Percentiles rank a stretch among this genome's conserved stretches.
These are phyloP conservation scores for Eospalax fontanierii DNA, from an alignment of 2,797 vertebrate species.

Conservation along the genomic window DNA sequence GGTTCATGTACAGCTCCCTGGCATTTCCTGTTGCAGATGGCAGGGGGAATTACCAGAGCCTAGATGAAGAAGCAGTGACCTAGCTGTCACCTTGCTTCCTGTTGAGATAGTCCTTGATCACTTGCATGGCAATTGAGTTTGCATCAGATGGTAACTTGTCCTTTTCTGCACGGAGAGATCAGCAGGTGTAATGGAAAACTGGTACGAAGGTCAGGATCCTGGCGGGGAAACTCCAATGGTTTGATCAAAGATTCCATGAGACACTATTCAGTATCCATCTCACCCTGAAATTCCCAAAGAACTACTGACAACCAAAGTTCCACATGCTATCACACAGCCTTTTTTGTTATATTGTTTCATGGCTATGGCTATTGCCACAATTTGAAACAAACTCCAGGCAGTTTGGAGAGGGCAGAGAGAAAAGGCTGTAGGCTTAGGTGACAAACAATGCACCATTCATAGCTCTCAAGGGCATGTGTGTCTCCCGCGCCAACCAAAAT, in stretches of 20 bases:
- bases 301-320: neutral
- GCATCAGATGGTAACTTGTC: neutral
- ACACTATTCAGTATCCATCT: neutral
- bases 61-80: neutral
- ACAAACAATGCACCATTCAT: slow-evolving; percentile 85
- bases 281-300: slow-evolving; percentile 1
- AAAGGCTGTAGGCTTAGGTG: neutral
- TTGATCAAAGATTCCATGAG: neutral
- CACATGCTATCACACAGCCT: neutral
- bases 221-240: neutral
- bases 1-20: neutral
- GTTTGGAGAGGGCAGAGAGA: neutral
- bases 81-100: neutral
- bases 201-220: neutral
- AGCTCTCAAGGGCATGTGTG: slow-evolving; percentile 85
- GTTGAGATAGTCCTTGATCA: neutral
- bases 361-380: neutral
- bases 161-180: neutral
- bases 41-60: neutral
- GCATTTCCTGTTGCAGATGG: neutral
- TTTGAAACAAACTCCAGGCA: neutral
- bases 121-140: neutral
- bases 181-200: neutral
- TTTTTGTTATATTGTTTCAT: neutral
- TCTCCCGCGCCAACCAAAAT: slow-evolving; percentile 84